A percentile compares a stretch with the other conserved stretches of the same genome.
Evolutionary conservation across 2,113 vertebrate species (phyloP).

Genomic region (Sapajus apella): DNA sequence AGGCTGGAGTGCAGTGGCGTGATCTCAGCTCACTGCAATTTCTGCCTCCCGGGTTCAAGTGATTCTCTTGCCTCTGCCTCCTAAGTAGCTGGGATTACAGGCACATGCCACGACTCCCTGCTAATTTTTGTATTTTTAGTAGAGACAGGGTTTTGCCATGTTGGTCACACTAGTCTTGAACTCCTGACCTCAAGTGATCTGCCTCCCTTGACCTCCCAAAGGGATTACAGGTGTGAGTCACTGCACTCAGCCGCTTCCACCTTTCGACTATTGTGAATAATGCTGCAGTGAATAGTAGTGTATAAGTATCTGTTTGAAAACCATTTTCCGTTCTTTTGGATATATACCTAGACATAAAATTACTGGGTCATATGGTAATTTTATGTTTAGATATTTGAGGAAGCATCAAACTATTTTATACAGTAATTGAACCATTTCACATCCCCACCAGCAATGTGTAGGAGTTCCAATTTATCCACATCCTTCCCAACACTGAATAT

Average conservation of each 20-base stretch:
- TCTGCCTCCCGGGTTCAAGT: too few species aligned
- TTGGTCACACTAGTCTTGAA: too few species aligned
- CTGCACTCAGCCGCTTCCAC: rapidly evolving
- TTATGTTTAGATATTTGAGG: neutral
- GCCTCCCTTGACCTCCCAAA: too few species aligned
- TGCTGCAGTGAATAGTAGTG: neutral
- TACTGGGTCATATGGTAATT: neutral
- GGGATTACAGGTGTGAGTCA: too few species aligned
- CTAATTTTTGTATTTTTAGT: too few species aligned
- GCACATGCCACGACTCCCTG: too few species aligned
- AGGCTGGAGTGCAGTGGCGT: too few species aligned
- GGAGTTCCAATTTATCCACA: neutral
- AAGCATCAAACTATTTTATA: neutral
- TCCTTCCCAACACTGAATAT: neutral
- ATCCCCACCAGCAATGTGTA: neutral
- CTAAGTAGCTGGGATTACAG: too few species aligned
- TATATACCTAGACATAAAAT: neutral
- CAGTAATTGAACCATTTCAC: neutral
- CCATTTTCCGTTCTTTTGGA: neutral
- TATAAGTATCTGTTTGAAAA: neutral
- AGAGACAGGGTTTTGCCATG: too few species aligned
- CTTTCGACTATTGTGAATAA: neutral
- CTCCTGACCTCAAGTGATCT: too few species aligned
- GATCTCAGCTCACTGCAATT: too few species aligned
- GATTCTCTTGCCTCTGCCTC: too few species aligned